Evolutionary conservation across 2,888 invertebrate genomes (phyloP), one percentile per base, ranked within the genome.

Genomic region (Epiblema foenella): DNA sequence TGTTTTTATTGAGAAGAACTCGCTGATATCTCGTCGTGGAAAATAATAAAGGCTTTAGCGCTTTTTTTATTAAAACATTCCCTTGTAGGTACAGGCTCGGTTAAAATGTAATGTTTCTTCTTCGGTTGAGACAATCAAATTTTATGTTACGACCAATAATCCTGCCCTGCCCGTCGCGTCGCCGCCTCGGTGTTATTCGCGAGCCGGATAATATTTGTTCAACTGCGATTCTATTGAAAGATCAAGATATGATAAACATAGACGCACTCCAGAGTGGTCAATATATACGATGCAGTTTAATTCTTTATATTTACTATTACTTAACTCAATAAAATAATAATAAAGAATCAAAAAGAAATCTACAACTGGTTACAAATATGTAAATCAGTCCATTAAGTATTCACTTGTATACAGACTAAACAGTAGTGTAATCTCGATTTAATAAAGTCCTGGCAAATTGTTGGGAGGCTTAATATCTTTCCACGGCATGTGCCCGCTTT

Each of bases 391-490:
- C 15, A 37, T 59, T 56, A 52, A 58, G 51, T 51, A 67, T 62
- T 67, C 29, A 56, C 60, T 39, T 29, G 64, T 39, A 52, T 59
- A 49, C 52, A 9, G 37, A 66, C 60, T 66, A 39, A 67, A 67
- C 60, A 62, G 60, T 82, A 79, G 80, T 81, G 78, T 79, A 76
- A 79, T 79, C 77, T 78, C 78, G 74, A 72, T 77, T 78, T 82
- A 80, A 79, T 78, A 78, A 77, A 80, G 76, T 69, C 77, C 79
- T 77, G 79, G 82, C 82, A 83, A 83, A 84, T 85, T 80, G 79
- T 78, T 79, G 73, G 79, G 79, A 77, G 76, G 71, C 80, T 88
- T 90, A 89, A 91, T 89, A 89, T 89, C 86, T 84, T 80, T 88
- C 89, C 78, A 83, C 89, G 78, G 81, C 85, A 84, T 85, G 81